Evolutionary conservation across 35 echinoderm and acorn worm species (phyloP), one percentile per base, ranked within the genome.

Genomic region (Lytechinus pictus): DNA sequence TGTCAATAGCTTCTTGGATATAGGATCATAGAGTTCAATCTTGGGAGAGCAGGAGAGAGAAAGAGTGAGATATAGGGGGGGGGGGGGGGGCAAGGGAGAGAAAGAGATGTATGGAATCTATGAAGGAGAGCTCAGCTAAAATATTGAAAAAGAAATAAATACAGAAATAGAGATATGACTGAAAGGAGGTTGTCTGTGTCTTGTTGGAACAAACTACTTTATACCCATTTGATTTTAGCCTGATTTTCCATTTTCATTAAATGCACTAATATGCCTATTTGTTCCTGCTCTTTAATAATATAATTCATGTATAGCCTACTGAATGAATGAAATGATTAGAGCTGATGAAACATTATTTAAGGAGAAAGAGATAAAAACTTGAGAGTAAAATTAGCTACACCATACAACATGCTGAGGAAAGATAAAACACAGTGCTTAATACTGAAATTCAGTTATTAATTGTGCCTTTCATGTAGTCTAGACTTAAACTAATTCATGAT

Each of bases 1-100:
- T 79, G 66, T 79, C 66, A 79, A 79, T 79, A 79, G 66, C 66
- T 79, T 79, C 66, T 79, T 79, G 14, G 66, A 79, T 79, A 24
- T 24, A 19, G 16, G 66, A 79, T 79, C 19, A 79, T 5, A n/a
- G 66, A 79, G 66, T 79, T 16, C 14, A 79, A 24, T 79, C 66
- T 79, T 24, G n/a, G 21, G 19, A 79, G 66, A 24, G 19, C 8
- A 79, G 4, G 66, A 71, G 61, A 10, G 11, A 71, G 61, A 4
- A 21, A 4, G 16, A 71, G 61, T 9, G 8, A 57, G 55, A 58
- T 9, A 58, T 2, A 58, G 5, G 9, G 19, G 14, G 66, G 24
- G 61, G n/a, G n/a, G n/a, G 24, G 2, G n/a, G 66, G 3, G 66
- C 1, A 79, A 79, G 66, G 56, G 13, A 58, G 56, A 58, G 56